Evolutionary conservation across 2,113 vertebrate species (phyloP), one percentile per base, ranked within the genome.

Genomic region (Dryoscopus gambensis): DNA sequence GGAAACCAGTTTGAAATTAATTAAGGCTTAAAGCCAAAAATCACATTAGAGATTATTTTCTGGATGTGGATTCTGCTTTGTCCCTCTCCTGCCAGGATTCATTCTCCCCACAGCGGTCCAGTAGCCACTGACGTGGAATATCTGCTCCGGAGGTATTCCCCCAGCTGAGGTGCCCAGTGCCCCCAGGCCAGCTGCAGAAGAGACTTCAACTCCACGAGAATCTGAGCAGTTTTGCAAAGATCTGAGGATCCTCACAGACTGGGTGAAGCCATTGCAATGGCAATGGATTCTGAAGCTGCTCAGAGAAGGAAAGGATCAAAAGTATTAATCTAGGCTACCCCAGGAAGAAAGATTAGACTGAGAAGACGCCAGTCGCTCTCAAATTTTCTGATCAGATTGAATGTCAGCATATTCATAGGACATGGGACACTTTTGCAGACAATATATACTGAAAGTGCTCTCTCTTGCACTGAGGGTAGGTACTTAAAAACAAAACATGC

Each of bases 41-140:
- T 65, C 42, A 46, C 17, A 37, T 46, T 57, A 84, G 42, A 62
- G 35, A 33, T 57, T 6, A 5, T 23, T 62, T 93, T 65, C 24
- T 70, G 47, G 21, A 78, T 50, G 13, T 11, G 20, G 40, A 13
- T 74, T 73, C 49, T 40, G 7, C 16, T 92, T 33, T 53, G 24
- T 47, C 7, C 18, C 73, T 50, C 19, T 68, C 52, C 30, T 49
- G 44, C 5, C 3, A 10, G 27, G 28, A 79, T 40, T 56, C 28
- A 6, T 39, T 79, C 37, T 56, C 37, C 31, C 0, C 0, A 24
- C 18, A 56, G 50, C 0, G 5, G 28, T 17, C 37, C 57, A 83
- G n/a, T 6, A 19, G 44, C 10, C 23, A 13, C 1, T 65, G 39
- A 23, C n/a, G 13, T 0, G 1, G 55, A 39, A 31, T 44, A 7